These are phyloP conservation scores for Chaetodon trifascialis DNA, from an alignment of 2,113 vertebrate genomes.

Conservation along the genomic window DNA sequence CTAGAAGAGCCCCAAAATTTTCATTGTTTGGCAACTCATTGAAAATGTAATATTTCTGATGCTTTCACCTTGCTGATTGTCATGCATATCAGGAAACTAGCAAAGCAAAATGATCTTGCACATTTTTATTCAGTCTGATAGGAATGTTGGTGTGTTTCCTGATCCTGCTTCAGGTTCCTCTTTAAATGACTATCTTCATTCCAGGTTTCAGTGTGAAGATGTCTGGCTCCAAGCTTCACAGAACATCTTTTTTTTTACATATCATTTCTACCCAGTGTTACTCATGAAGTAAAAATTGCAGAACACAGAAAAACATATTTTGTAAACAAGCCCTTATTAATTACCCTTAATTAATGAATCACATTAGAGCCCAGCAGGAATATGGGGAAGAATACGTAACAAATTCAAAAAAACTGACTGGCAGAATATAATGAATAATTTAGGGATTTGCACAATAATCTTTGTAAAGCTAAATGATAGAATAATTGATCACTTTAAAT, in stretches of 20 bases:
- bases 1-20: background rate
- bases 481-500: conserved; percentile 52
- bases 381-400: conserved; percentile 11
- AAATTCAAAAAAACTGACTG: conserved; percentile 40
- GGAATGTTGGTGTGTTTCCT: background rate
- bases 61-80: background rate
- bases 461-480: conserved; percentile 41
- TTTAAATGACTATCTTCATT: background rate
- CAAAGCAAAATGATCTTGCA: background rate
- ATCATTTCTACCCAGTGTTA: conserved; percentile 2
- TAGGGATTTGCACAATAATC: conserved; percentile 40
- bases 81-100: background rate
- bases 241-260: background rate
- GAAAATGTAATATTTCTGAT: background rate
- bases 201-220: background rate
- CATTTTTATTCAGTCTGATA: background rate
- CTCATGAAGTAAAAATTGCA: conserved; percentile 30
- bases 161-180: background rate
- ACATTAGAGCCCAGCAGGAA: conserved; percentile 24
- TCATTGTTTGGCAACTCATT: background rate
- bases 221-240: background rate
- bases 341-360: conserved; percentile 49
- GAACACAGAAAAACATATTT: conserved; percentile 35
- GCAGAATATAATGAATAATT: conserved; percentile 54
- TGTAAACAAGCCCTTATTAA: conserved; percentile 39